Evolutionary conservation across 2,888 invertebrate species (phyloP).

Genomic region (Amphipoea oculea): DNA sequence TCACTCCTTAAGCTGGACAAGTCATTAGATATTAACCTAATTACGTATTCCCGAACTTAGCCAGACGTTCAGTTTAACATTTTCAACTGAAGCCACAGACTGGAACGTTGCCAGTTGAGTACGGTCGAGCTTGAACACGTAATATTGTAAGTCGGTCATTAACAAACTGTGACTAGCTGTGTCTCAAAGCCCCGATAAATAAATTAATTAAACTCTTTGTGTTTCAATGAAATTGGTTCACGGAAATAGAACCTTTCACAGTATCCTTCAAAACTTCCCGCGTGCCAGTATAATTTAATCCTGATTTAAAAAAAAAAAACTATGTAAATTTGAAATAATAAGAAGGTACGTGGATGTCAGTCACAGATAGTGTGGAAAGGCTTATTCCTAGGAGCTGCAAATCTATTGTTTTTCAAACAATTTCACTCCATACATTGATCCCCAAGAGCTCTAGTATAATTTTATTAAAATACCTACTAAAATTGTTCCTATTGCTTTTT

Average conservation of each 20-base stretch:
- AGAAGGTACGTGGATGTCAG: background rate
- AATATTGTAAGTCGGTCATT: background rate
- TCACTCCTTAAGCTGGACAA: too few species aligned
- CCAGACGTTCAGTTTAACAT: conserved; percentile 13
- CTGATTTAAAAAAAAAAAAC: background rate
- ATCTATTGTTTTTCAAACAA: too few species aligned
- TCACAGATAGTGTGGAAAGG: background rate
- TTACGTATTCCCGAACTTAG: conserved; percentile 4
- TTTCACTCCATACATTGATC: too few species aligned
- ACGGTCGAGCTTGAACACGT: background rate
- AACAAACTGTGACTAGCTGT: background rate
- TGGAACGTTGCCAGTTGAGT: conserved; percentile 31
- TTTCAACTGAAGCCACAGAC: conserved; percentile 10
- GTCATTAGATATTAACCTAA: conserved; percentile 1
- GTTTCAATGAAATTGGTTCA: background rate
- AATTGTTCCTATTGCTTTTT: too few species aligned
- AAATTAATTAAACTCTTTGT: background rate
- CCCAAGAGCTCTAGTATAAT: too few species aligned
- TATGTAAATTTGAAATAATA: background rate
- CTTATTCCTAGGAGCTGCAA: too few species aligned
- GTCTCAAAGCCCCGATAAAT: background rate
- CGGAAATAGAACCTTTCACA: background rate
- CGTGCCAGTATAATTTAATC: background rate
- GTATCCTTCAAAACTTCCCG: background rate
- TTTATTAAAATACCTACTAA: too few species aligned